A percentile compares a stretch with the other conserved stretches of the same genome.
These are phyloP conservation scores for Mesaphorura yosii DNA, from an alignment of 1,140 invertebrate genomes.

Conservation along the genomic window DNA sequence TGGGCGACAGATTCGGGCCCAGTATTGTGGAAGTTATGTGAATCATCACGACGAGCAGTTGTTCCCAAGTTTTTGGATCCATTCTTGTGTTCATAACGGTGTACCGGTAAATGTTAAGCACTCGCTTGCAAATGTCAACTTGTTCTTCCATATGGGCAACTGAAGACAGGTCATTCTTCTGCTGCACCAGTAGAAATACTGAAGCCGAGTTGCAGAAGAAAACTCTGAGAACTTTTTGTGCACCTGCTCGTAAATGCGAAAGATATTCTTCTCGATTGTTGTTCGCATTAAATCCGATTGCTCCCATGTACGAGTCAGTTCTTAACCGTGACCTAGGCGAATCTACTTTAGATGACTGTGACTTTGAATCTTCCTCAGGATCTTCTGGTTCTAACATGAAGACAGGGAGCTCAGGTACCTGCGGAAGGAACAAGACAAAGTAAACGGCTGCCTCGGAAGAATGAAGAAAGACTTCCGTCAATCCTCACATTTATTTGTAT, in stretches of 20 bases:
- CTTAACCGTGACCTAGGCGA: conserved; percentile 59
- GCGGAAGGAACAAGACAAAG: neutral
- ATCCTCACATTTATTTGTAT: conserved; percentile 71
- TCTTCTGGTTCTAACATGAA: conserved; percentile 76
- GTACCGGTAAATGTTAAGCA: conserved; percentile 90
- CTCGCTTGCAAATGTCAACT: conserved; percentile 90
- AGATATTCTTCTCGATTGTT: conserved; percentile 29
- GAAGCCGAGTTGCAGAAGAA: conserved; percentile 92
- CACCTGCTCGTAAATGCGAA: conserved; percentile 22
- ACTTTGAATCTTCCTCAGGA: conserved; percentile 25
- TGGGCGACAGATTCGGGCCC: conserved; percentile 57
- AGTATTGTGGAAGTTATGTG: conserved; percentile 86
- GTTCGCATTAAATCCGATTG: conserved; percentile 26
- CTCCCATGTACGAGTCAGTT: conserved; percentile 38
- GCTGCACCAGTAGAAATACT: conserved; percentile 63
- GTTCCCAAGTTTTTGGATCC: conserved; percentile 86
- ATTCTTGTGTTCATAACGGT: conserved; percentile 94
- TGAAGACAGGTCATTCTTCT: conserved; percentile 32
- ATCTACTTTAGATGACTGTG: too few relatives aligned
- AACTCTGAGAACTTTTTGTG: conserved; percentile 67
- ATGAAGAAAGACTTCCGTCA: conserved; percentile 6
- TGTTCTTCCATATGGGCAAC: conserved; percentile 62
- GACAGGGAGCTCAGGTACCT: conserved; percentile 59
- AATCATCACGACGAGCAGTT: conserved; percentile 70
- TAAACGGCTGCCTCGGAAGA: neutral